Conservation (phyloP, 2,113 vertebrate species). For the Epinephelus moara region DNA sequence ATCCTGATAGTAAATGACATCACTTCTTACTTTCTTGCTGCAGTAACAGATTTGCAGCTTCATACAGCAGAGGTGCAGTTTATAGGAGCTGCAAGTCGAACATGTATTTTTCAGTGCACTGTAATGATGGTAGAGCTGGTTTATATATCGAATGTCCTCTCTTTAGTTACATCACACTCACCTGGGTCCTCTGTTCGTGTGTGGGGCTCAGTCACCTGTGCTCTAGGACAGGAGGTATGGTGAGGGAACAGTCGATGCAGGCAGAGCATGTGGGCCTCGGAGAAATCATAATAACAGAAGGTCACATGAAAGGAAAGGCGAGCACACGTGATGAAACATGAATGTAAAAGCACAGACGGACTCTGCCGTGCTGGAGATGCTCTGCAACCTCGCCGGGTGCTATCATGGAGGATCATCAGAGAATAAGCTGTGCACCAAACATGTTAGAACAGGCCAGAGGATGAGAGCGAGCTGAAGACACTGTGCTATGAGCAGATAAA, state of each 20-base stretch:
- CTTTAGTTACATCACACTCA: slow-evolving; percentile 11
- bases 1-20: too few species aligned
- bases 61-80: too few species aligned
- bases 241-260: background rate
- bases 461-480: background rate
- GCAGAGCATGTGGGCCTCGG: background rate
- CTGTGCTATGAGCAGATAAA: background rate
- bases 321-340: background rate
- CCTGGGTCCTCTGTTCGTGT: background rate
- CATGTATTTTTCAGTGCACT: too few species aligned
- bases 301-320: slow-evolving; percentile 24
- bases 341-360: background rate
- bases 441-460: too few species aligned
- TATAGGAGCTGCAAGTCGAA: background rate
- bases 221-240: background rate
- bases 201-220: background rate
- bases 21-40: too few species aligned
- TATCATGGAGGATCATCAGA: background rate
- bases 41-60: background rate
- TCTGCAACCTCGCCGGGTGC: background rate
- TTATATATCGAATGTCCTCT: background rate
- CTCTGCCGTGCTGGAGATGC: background rate
- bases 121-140: background rate
- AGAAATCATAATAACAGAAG: background rate
- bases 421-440: background rate